A percentile compares a stretch with the other conserved stretches of the same genome.
Conservation (phyloP, 2,797 vertebrate genomes). For the Sarcophilus harrisii region DNA sequence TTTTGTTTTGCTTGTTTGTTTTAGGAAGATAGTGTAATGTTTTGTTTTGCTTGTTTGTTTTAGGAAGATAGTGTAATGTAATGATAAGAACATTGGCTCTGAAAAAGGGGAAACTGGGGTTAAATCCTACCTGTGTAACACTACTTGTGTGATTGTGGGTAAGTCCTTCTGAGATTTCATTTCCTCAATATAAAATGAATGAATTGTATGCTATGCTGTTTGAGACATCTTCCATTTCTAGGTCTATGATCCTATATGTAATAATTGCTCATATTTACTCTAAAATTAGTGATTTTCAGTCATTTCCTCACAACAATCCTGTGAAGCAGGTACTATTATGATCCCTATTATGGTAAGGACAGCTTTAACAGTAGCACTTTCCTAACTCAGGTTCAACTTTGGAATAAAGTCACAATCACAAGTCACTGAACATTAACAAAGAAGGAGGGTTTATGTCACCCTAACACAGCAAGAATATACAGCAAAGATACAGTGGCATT, state of each 20-base stretch:
- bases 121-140: neutral
- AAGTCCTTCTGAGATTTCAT: neutral
- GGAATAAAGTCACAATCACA: neutral
- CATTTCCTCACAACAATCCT: neutral
- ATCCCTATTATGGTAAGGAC: neutral
- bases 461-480: neutral
- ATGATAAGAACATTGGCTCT: neutral
- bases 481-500: too few species aligned
- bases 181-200: neutral
- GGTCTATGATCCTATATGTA: neutral
- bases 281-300: neutral
- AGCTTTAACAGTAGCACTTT: neutral
- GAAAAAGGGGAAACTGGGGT: neutral
- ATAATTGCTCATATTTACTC: neutral
- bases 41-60: neutral
- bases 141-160: neutral
- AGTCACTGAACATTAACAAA: neutral
- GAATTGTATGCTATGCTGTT: neutral
- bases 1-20: too few species aligned
- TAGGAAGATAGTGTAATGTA: neutral
- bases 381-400: neutral
- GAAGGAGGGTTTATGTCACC: neutral
- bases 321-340: neutral
- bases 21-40: too few species aligned
- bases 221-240: neutral